phyloP scores from a whole-genome alignment of 2,797 vertebrate genomes.

The Salmo trutta region DNA sequence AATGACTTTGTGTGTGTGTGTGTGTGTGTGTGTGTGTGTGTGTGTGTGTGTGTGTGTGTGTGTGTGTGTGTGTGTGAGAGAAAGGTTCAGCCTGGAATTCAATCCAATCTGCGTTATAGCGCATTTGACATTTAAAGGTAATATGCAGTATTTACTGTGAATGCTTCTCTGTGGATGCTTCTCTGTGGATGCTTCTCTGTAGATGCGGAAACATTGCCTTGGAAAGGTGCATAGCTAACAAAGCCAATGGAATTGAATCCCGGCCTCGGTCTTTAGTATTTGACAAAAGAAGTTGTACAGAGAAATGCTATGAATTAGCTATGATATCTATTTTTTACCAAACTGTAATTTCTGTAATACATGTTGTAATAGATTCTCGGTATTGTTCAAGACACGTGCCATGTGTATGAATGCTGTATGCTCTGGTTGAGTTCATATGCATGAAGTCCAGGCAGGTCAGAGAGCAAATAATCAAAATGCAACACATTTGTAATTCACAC shows the following conservation, averaged over 20 bases:
- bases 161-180: neutral
- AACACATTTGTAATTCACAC: constrained; percentile 6
- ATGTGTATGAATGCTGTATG: too few species aligned
- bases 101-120: neutral
- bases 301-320: too few species aligned
- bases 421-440: constrained; percentile 16
- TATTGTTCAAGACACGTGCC: too few species aligned
- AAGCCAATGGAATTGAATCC: too few species aligned
- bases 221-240: too few species aligned
- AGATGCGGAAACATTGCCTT: neutral
- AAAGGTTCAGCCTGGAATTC: neutral
- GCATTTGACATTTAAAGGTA: neutral
- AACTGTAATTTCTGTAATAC: too few species aligned
- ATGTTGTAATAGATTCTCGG: too few species aligned
- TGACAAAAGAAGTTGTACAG: too few species aligned
- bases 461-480: constrained; percentile 13
- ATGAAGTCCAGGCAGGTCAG: constrained; percentile 3
- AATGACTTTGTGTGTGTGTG: neutral
- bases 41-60: too few species aligned
- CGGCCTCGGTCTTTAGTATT: too few species aligned
- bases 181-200: neutral
- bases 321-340: too few species aligned
- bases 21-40: too few species aligned
- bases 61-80: neutral
- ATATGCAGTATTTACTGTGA: neutral